Base-by-base conservation (phyloP, 2,113 vertebrate species). In the Echinops telfairi region DNA sequence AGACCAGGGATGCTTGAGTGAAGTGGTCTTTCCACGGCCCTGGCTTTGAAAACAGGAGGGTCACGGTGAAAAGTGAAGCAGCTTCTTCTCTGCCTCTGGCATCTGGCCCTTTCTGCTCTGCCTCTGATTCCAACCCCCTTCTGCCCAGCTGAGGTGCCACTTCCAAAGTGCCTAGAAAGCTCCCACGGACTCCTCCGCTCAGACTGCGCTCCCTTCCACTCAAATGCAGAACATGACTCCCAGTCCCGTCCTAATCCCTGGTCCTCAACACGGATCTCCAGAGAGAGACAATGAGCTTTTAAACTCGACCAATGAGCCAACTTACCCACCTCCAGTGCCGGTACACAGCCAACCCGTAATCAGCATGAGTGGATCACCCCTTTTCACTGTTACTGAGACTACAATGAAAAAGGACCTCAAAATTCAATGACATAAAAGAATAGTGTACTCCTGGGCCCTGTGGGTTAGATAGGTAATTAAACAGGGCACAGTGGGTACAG, bases 301-400 rank as follows among this genome's bases (percentile, higher is more conserved):
- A 15, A 38, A 36, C 36, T 0, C 1, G 25, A 76, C 75, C 77
- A 31, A n/a, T 0, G 10, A 57, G 81, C 68, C 66, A 27, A 25
- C 22, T 33, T 4, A 0, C 27, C 4, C 20, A n/a, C 12, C 36
- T 58, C 27, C 5, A 8, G 20, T 3, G 27, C 60, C 60, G 77
- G 76, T 25, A 12, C 17, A 2, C 7, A 2, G 70, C 2, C 40
- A 75, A 2, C 33, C 29, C 81, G 33, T 60, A 5, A 17, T 40
- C 8, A 22, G 8, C 1, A 2, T 36, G 4, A 40, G 8, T 2
- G 11, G 8, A 11, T 3, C 6, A 22, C n/a, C 23, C 31, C 4
- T 71, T 6, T 33, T 68, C 29, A 36, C 25, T 38, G 66, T 12
- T 20, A 25, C 15, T 10, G 1, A 2, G 31, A 47, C 10, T 5